Base-by-base conservation (phyloP, 2,113 vertebrate species). In the Petroica traversi region DNA sequence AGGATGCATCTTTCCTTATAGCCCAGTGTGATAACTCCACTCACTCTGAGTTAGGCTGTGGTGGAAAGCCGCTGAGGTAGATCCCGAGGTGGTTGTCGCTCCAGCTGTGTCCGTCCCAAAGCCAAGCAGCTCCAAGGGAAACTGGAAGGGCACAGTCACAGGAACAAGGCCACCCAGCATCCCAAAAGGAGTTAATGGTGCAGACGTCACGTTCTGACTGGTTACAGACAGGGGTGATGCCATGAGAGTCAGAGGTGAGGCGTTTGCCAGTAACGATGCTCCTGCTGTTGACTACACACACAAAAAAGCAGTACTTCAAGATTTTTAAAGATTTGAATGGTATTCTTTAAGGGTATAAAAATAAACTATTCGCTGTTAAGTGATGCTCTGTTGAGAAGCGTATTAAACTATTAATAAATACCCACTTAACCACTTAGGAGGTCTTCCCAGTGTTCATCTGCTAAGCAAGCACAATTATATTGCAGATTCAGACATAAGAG, bases 111-210 rank as follows among this genome's bases (percentile, higher is more conserved):
- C 98, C 15, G 98, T 98, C 93, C 98, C 98, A 95, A 98, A 98
- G 97, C 98, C 99, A 55, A 99, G 98, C 89, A 99, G 98, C 91
- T 98, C 98, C 98, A 98, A 95, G 68, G 99, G 99, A 98, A 99
- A 99, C 98, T 99, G 99, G 98, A 99, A 99, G 97, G 99, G 99
- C 97, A 99, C 98, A 62, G 99, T 99, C 76, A 99, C 99, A 59
- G 99, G 99, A 97, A 99, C 99, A 98, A 99, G 98, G 83, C 99
- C 99, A 81, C 99, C 99, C 97, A 99, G 98, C 99, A 99, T 99
- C 97, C 99, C 99, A 88, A 99, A 99, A 48, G 98, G 98, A 96
- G 97, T 95, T 84, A 98, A 93, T 63, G 98, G 96, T 81, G 97
- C 75, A 90, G 97, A 95, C 1, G 97, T 96, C 97, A 98, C 97